phyloP scores from a whole-genome alignment of 2,113 vertebrate genomes.

The Muntiacus muntjak region DNA sequence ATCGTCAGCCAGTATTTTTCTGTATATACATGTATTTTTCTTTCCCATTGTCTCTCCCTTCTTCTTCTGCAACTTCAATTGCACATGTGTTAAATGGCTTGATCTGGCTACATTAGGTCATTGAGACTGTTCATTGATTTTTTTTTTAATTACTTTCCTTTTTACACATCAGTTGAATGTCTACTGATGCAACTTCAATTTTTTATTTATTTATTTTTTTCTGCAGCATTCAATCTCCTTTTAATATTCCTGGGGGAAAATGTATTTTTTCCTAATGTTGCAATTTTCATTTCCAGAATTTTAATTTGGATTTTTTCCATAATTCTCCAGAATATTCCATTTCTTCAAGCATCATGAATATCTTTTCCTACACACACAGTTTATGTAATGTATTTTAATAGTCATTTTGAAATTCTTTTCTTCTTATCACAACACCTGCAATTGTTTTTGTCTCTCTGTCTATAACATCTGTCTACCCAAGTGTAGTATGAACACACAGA shows the following conservation, averaged over 20 bases:
- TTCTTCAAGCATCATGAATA: neutral
- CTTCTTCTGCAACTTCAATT: neutral
- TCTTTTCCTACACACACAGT: neutral
- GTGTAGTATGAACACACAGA: neutral
- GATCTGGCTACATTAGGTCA: neutral
- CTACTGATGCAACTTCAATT: neutral
- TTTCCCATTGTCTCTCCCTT: neutral
- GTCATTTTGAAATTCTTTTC: neutral
- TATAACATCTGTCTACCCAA: neutral
- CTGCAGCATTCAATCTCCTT: neutral
- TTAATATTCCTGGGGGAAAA: neutral
- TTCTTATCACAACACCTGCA: neutral
- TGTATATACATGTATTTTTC: neutral
- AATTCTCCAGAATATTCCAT: neutral
- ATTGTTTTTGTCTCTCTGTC: neutral
- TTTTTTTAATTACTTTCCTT: neutral
- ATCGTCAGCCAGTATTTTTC: neutral
- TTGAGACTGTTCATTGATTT: neutral
- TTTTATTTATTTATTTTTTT: neutral
- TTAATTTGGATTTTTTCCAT: neutral
- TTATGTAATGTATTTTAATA: neutral
- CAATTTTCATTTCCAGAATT: neutral
- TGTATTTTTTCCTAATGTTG: neutral
- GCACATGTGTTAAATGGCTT: neutral
- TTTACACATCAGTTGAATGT: neutral